phyloP scores from a whole-genome alignment of 2,113 vertebrate species.

The Cygnus buccinator region DNA sequence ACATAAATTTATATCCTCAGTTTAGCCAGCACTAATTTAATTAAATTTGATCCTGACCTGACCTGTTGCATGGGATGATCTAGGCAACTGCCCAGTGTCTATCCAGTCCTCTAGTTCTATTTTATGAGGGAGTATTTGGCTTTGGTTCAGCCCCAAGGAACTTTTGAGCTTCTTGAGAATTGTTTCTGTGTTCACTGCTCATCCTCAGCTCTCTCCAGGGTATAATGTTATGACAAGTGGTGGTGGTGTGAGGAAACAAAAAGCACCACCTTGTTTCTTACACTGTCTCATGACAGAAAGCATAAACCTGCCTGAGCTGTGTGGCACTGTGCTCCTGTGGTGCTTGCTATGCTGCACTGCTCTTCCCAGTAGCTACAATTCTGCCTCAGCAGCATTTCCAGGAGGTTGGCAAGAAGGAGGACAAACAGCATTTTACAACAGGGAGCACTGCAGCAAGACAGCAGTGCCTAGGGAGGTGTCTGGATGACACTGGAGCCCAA shows the following conservation, averaged over 20 bases:
- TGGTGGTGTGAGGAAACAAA: fast-evolving
- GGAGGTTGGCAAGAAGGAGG: fast-evolving
- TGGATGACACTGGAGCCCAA: not conserved
- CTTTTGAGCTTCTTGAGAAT: not conserved
- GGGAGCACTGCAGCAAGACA: not conserved
- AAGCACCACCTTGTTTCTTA: not conserved
- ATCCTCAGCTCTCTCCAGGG: not conserved
- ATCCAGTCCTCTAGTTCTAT: not conserved
- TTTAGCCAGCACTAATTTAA: not conserved
- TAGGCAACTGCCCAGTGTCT: not conserved
- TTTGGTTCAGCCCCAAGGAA: not conserved
- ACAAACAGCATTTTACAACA: not conserved
- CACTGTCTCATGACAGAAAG: not conserved
- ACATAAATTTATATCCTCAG: not conserved
- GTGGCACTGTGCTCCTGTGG: fast-evolving
- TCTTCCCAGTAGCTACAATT: not conserved
- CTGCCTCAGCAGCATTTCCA: not conserved
- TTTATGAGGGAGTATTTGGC: not conserved
- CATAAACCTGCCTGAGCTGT: not conserved
- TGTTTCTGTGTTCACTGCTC: not conserved
- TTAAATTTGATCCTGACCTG: not conserved
- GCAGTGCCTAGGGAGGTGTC: not conserved
- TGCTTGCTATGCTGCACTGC: not conserved
- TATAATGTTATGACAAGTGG: not conserved
- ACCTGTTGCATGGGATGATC: fast-evolving